These are phyloP conservation scores for Corythoichthys intestinalis DNA, from an alignment of 2,113 vertebrate genomes.

Conservation along the genomic window DNA sequence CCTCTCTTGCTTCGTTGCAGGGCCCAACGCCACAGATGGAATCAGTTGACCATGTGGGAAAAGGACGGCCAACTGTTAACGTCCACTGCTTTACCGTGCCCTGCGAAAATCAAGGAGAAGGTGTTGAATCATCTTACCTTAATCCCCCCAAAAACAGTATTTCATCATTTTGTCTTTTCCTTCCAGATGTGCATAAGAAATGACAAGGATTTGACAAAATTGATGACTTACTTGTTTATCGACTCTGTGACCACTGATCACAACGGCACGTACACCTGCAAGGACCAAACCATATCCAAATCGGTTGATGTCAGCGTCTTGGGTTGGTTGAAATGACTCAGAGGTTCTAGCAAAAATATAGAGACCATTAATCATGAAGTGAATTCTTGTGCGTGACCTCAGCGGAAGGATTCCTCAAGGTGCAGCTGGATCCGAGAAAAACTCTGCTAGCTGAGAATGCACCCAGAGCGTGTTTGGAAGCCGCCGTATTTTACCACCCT, in stretches of 20 bases:
- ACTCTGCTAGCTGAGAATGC: constrained; percentile 60
- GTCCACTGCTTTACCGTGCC: fast-evolving
- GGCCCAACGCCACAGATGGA: fast-evolving
- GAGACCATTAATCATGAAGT: not conserved
- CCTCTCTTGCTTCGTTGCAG: constrained; percentile 61
- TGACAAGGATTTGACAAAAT: fast-evolving
- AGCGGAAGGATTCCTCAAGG: constrained; percentile 81
- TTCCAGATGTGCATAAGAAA: constrained; percentile 43
- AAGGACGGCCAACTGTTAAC: not conserved
- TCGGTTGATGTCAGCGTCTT: constrained; percentile 72
- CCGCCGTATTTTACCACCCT: constrained; percentile 79
- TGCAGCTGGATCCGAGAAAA: constrained; percentile 66
- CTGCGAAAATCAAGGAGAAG: constrained; percentile 1
- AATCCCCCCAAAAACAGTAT: not conserved
- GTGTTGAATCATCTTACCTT: constrained; percentile 10
- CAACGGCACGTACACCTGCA: constrained; percentile 78
- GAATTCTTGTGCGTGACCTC: constrained; percentile 19
- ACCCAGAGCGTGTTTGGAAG: constrained; percentile 74
- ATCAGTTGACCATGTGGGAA: constrained; percentile 25
- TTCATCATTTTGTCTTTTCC: not conserved
- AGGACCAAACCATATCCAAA: constrained; percentile 50
- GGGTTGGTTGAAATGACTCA: constrained; percentile 61
- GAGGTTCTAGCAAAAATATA: too few species aligned
- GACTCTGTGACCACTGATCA: constrained; percentile 40
- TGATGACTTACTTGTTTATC: constrained; percentile 37